Percentiles rank a stretch among this genome's conserved stretches.
These are phyloP conservation scores for Trissolcus brochymenae DNA, from an alignment of 2,888 invertebrate genomes.

Conservation along the genomic window DNA sequence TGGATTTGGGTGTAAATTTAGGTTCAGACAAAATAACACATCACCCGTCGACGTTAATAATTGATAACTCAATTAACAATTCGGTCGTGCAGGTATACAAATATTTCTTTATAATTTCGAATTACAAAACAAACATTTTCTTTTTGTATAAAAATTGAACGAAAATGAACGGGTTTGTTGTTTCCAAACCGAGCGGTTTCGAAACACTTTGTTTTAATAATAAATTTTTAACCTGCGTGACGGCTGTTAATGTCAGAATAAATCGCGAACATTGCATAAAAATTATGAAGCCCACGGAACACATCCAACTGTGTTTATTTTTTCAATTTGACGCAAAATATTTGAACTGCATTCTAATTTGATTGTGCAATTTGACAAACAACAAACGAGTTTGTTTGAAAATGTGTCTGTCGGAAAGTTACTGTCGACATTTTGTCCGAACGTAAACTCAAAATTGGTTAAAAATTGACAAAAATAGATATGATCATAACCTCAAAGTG, in stretches of 20 bases:
- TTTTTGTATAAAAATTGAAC: too few species aligned
- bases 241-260: constrained; percentile 8
- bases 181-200: constrained; percentile 6
- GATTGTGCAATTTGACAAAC: constrained; percentile 5
- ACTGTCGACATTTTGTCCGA: background rate
- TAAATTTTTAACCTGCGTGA: constrained; percentile 3
- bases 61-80: constrained; percentile 36
- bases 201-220: constrained; percentile 25
- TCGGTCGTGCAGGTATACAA: constrained; percentile 9
- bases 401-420: background rate
- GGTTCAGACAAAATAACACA: constrained; percentile 12
- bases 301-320: constrained; percentile 13
- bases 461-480: too few species aligned
- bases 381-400: background rate
- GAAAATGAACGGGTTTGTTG: too few species aligned
- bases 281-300: constrained; percentile 17
- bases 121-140: too few species aligned
- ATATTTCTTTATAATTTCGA: too few species aligned
- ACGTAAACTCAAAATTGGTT: too few species aligned
- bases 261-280: constrained; percentile 28
- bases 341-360: constrained; percentile 13
- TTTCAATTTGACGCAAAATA: constrained; percentile 11
- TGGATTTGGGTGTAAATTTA: constrained; percentile 28
- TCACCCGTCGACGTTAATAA: constrained; percentile 19
- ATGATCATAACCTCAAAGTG: too few species aligned